A percentile compares a stretch with the other conserved stretches of the same genome.
These are phyloP conservation scores for Steatornis caripensis DNA, from an alignment of 2,113 vertebrate species.

Conservation along the genomic window DNA sequence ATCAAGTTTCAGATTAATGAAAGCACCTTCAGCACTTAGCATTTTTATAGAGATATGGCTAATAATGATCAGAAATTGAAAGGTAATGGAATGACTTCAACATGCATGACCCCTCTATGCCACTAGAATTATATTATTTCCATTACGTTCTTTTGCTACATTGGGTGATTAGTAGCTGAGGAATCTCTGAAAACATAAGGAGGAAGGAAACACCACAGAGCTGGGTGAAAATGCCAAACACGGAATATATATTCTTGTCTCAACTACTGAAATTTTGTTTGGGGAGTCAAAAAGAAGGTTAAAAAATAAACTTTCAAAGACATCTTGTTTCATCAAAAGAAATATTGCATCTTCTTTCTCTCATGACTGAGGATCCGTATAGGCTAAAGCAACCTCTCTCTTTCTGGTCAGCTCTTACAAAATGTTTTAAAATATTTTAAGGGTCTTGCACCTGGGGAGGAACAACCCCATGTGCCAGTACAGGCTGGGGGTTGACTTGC, in stretches of 20 bases:
- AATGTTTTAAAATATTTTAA: not conserved
- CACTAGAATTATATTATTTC: not conserved
- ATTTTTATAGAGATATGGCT: not conserved
- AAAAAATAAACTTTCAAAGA: not conserved
- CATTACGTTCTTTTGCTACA: not conserved
- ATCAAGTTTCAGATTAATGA: not conserved
- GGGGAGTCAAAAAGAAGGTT: not conserved
- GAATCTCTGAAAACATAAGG: not conserved
- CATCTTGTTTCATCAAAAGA: not conserved
- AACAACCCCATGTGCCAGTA: too few species aligned
- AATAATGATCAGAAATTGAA: not conserved
- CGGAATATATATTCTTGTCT: not conserved
- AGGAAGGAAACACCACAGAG: rapidly evolving
- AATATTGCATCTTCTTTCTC: not conserved
- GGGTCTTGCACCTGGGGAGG: too few species aligned
- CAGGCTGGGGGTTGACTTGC: too few species aligned
- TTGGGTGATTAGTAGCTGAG: not conserved
- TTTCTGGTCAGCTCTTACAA: not conserved
- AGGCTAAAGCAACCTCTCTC: not conserved
- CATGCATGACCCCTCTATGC: not conserved
- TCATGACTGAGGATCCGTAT: not conserved
- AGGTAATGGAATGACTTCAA: not conserved
- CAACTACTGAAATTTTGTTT: not conserved
- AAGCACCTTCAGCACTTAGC: not conserved
- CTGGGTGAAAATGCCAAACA: not conserved